Conservation (phyloP, 2,113 vertebrate genomes). For the Halcyon malimbica region DNA sequence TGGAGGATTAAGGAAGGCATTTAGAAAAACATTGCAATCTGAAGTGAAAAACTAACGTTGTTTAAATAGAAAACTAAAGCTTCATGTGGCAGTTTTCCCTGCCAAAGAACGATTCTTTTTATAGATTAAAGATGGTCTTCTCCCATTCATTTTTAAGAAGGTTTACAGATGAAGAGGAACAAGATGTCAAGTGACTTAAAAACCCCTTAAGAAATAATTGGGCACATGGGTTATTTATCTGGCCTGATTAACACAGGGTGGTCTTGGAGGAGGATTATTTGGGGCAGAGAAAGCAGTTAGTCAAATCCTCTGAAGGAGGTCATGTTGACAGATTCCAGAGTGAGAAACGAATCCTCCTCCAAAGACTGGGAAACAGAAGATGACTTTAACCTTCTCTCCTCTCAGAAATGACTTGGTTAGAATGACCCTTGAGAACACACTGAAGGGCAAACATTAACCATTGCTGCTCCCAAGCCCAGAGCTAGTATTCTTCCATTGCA, state of each 20-base stretch:
- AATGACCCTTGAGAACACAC: not conserved
- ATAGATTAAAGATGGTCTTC: not conserved
- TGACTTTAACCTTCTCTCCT: slow-evolving; percentile 12
- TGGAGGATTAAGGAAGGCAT: not conserved
- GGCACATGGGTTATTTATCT: slow-evolving; percentile 54
- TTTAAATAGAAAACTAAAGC: not conserved
- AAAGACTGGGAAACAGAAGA: slow-evolving; percentile 17
- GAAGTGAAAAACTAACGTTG: not conserved
- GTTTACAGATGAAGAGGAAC: slow-evolving; percentile 15
- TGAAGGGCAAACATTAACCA: slow-evolving; percentile 13
- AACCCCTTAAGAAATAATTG: slow-evolving; percentile 37
- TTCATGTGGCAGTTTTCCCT: not conserved
- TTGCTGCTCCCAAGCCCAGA: not conserved
- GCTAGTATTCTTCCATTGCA: not conserved
- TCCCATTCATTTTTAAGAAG: not conserved
- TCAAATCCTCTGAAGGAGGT: slow-evolving; percentile 57
- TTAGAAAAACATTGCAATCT: not conserved
- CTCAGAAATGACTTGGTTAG: not conserved
- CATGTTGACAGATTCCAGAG: slow-evolving; percentile 64
- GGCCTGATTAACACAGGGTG: slow-evolving; percentile 55
- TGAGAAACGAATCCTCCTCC: slow-evolving; percentile 34
- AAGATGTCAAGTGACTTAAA: slow-evolving; percentile 18
- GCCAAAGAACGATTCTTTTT: not conserved
- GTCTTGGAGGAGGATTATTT: slow-evolving; percentile 59
- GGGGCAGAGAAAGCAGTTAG: slow-evolving; percentile 45